Percentiles rank a stretch among this genome's conserved stretches.
Evolutionary conservation across 23 tunicate species (phyloP).

Genomic region (Trididemnum clinides): DNA sequence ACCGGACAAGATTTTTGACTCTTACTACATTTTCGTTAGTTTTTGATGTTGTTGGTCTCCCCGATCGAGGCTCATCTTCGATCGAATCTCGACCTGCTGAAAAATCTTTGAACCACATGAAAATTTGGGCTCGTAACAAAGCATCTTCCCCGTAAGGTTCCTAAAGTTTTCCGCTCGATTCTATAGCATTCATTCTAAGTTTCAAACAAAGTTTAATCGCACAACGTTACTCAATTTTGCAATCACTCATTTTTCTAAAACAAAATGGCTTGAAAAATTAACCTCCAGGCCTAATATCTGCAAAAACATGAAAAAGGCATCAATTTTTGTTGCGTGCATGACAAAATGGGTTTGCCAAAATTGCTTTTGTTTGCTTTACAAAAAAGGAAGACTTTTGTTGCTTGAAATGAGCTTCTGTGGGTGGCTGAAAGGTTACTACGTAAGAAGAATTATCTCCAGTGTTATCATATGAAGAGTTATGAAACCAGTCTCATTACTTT

Average conservation of each 20-base stretch:
- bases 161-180: neutral
- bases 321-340: neutral
- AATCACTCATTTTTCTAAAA: neutral
- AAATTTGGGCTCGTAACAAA: slow-evolving; percentile 8
- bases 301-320: neutral
- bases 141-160: neutral
- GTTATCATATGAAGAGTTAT: no score
- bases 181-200: slow-evolving; percentile 3
- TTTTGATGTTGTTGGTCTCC: slow-evolving; percentile 20
- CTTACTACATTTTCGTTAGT: neutral
- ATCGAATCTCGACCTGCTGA: slow-evolving; percentile 7
- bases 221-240: neutral
- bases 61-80: slow-evolving; percentile 1
- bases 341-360: neutral
- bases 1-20: neutral
- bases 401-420: neutral
- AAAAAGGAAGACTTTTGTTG: neutral
- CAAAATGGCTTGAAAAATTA: slow-evolving; percentile 5
- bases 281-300: no score
- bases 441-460: neutral
- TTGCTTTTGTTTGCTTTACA: neutral
- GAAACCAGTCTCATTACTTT: no score
- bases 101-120: neutral
- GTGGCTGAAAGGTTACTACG: neutral
- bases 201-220: neutral